Conservation (phyloP, 2,113 vertebrate species). For the Callipepla squamata region DNA sequence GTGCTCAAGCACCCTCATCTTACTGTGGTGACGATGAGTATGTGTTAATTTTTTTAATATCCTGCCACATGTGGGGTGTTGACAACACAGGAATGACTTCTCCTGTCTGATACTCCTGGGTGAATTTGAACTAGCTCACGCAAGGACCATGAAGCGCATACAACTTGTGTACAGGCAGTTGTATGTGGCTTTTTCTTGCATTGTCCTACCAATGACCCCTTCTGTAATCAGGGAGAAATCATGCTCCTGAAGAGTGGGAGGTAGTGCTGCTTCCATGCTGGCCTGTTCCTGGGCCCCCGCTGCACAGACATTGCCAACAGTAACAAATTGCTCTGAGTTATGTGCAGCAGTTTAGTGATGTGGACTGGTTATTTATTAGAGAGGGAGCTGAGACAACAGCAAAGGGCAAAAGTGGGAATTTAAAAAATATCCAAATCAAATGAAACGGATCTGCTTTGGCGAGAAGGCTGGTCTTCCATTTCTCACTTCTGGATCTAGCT, state of each 20-base stretch:
- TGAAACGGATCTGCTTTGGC: neutral
- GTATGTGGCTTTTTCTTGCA: conserved; percentile 8
- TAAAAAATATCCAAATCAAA: neutral
- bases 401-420: neutral
- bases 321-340: conserved; percentile 71
- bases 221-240: conserved; percentile 67
- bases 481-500: neutral
- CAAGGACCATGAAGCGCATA: neutral
- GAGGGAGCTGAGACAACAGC: conserved; percentile 22
- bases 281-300: conserved; percentile 46
- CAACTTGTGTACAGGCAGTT: neutral
- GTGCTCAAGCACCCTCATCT: neutral
- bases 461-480: neutral
- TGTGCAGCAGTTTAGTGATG: neutral
- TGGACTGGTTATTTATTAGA: conserved; percentile 58
- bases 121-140: neutral
- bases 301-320: conserved; percentile 64
- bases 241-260: conserved; percentile 65
- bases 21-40: neutral
- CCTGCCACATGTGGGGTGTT: neutral
- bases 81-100: neutral
- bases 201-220: conserved; percentile 70
- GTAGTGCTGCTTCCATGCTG: conserved; percentile 55
- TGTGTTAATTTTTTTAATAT: neutral
- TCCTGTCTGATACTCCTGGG: neutral